Conservation (phyloP, 2,797 vertebrate species). For the Xiphorhynchus erythropygius region DNA sequence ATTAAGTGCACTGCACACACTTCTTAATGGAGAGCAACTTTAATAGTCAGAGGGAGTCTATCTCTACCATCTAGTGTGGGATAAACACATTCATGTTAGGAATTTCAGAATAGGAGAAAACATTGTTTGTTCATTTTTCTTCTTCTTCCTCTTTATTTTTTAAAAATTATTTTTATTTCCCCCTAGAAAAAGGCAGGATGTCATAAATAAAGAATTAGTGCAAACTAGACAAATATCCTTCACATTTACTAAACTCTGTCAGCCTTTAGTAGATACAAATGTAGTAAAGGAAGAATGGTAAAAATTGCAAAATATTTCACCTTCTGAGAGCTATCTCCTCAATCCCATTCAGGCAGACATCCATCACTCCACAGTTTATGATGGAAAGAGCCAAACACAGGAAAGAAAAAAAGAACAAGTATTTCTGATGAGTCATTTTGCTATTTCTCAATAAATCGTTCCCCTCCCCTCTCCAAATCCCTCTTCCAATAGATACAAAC, state of each 20-base stretch:
- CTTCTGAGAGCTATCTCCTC: background rate
- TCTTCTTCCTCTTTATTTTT: no score
- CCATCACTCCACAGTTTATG: background rate
- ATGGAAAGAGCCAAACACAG: background rate
- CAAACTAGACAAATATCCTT: background rate
- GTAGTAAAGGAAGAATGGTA: background rate
- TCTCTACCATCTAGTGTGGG: background rate
- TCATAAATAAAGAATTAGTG: background rate
- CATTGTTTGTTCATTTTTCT: background rate
- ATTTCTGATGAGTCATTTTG: background rate
- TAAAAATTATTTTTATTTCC: rapidly evolving
- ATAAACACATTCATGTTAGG: background rate
- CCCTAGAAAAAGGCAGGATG: background rate
- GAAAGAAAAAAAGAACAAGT: background rate
- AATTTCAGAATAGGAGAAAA: background rate
- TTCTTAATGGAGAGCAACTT: conserved; percentile 10
- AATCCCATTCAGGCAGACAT: background rate
- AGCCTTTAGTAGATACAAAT: background rate
- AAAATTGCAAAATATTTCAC: background rate
- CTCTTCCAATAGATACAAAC: background rate
- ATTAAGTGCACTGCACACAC: background rate
- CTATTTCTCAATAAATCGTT: background rate
- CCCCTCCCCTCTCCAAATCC: background rate
- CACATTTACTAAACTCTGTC: background rate
- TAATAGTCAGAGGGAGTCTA: background rate